Base-by-base conservation (phyloP, 2,888 invertebrate species). In the Dasypogon diadema region DNA sequence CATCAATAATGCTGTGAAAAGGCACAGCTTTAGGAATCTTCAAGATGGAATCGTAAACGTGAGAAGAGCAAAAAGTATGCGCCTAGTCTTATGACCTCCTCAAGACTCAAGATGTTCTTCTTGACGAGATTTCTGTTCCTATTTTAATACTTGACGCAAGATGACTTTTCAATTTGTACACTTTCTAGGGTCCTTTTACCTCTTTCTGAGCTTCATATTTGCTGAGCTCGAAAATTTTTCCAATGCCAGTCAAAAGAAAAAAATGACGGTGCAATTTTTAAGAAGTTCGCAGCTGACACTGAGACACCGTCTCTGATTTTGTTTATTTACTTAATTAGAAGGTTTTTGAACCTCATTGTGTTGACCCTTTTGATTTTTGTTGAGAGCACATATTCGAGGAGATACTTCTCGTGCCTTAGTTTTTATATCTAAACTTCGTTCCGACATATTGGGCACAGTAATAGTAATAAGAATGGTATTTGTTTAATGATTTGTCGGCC, bases 1-100 rank as follows among this genome's bases (percentile, higher is more conserved):
- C 74, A 48, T 74, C 63, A 63, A 63, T 37, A 74, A 74, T 60
- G 60, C 48, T 60, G 60, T 74, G 60, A 74, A 74, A 48, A 30
- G 30, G 74, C 51, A 24, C 12, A 30, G 58, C 8, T 24, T 74
- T 34, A 48, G 24, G 46, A 58, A 63, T 60, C 58, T 48, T 37
- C 24, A 30, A 51, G 55, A 37, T n/a, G 21, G 10, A 21, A 5
- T 30, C 51, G 37, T 63, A 58, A 24, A 60, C 10, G n/a, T 18
- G 8, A 34, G 21, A 37, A 18, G 58, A 46, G 26, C 37, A 30
- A 26, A 51, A 74, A 60, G 18, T 42, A 51, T 37, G 24, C 58
- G 12, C 14, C 46, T 12, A 30, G 6, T 51, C 56, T 42, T 12
- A 42, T 26, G 37, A 16, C 14, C 22, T 18, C 30, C 55, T 54